phyloP scores from a whole-genome alignment of 2,113 vertebrate species.

The Theristicus caerulescens region DNA sequence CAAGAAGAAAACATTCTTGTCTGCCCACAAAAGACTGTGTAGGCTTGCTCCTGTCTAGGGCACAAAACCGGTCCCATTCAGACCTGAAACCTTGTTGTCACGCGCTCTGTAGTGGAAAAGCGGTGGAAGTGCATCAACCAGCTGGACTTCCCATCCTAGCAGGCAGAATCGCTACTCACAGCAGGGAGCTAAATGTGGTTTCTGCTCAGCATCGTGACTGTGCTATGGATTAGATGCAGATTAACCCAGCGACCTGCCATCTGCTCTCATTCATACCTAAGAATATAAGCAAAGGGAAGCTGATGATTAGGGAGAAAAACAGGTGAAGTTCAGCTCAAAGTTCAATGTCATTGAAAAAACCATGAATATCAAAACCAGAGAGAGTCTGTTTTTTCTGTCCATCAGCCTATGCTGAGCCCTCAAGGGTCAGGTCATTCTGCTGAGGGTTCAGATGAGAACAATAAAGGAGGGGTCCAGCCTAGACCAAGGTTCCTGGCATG shows the following conservation, averaged over 20 bases:
- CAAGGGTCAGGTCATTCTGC: neutral
- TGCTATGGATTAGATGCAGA: conserved; percentile 52
- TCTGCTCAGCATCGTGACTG: neutral
- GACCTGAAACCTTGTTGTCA: neutral
- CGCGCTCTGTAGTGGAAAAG: neutral
- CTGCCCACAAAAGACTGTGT: neutral
- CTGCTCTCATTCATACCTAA: conserved; percentile 10
- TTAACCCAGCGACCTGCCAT: conserved; percentile 34
- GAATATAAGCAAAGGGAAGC: conserved; percentile 19
- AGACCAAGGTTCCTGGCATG: neutral
- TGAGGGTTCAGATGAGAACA: neutral
- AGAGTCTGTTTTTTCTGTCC: neutral
- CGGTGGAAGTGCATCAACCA: neutral
- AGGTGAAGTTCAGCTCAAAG: conserved; percentile 29
- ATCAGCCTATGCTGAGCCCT: neutral
- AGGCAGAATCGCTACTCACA: neutral
- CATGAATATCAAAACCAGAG: neutral
- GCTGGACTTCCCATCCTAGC: neutral
- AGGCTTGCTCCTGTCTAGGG: neutral
- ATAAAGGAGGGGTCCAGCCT: neutral
- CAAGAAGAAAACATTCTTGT: neutral
- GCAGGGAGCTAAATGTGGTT: neutral
- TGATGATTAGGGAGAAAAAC: conserved; percentile 1
- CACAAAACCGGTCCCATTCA: neutral
- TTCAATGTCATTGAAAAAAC: neutral